Evolutionary conservation across 1,140 invertebrate genomes (phyloP).

Genomic region (Lordiphosa stackelbergi): DNA sequence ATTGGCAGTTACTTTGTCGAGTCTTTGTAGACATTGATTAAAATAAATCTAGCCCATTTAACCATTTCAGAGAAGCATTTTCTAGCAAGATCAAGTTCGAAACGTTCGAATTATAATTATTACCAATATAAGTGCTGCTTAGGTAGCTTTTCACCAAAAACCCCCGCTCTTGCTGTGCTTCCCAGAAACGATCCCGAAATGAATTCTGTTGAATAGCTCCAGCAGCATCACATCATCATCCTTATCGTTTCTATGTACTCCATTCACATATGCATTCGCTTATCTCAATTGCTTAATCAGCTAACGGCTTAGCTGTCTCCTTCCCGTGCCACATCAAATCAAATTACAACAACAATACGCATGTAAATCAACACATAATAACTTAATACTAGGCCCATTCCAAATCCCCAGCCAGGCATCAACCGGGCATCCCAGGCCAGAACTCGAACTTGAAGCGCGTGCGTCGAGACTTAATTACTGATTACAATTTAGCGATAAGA

Average conservation of each 20-base stretch:
- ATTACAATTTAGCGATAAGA: constrained; percentile 74
- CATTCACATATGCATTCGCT: constrained; percentile 21
- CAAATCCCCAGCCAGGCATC: constrained; percentile 9
- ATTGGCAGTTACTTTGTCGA: too few relatives aligned
- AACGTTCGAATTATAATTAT: background rate
- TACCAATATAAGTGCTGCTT: background rate
- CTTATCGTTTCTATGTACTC: constrained; percentile 9
- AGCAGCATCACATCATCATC: constrained; percentile 6
- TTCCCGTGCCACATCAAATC: constrained; percentile 34
- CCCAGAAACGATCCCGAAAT: background rate
- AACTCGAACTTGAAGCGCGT: constrained; percentile 47
- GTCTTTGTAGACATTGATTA: too few relatives aligned
- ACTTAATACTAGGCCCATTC: constrained; percentile 40
- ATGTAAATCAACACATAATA: constrained; percentile 74
- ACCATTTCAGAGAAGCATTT: too few relatives aligned
- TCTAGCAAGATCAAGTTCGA: background rate
- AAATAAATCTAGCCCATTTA: too few relatives aligned
- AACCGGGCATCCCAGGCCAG: constrained; percentile 1
- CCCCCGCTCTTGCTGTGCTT: background rate
- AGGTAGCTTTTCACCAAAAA: background rate
- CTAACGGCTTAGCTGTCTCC: constrained; percentile 28
- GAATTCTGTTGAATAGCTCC: background rate
- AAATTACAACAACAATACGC: constrained; percentile 46
- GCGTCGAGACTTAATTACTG: constrained; percentile 70
- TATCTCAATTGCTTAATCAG: constrained; percentile 37